Evolutionary conservation across 2,888 invertebrate genomes (phyloP).

Genomic region (Ophraella communa): DNA sequence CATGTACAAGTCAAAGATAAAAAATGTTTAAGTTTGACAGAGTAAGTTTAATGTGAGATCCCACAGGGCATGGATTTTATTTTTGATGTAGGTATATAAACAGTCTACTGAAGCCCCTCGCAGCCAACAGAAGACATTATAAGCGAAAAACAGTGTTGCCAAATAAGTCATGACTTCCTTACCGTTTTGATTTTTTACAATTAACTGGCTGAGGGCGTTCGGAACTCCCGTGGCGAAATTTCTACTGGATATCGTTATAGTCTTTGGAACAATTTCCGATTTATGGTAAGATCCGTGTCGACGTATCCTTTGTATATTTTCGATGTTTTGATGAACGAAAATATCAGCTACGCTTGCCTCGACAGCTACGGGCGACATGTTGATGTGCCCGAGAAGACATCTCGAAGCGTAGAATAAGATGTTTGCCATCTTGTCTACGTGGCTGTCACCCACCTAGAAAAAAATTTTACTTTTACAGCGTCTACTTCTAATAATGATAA

Average conservation of each 20-base stretch:
- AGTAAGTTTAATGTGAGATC: too few relatives aligned
- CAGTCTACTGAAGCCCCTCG: too few relatives aligned
- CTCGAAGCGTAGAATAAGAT: slow-evolving; percentile 55
- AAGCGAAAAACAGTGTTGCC: too few relatives aligned
- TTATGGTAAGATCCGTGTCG: slow-evolving; percentile 52
- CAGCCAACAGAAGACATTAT: too few relatives aligned
- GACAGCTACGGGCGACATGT: slow-evolving; percentile 59
- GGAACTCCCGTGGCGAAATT: slow-evolving; percentile 57
- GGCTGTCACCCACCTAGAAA: slow-evolving; percentile 38
- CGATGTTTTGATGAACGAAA: slow-evolving; percentile 55
- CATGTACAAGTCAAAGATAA: too few relatives aligned
- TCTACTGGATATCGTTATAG: slow-evolving; percentile 49
- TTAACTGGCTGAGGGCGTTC: slow-evolving; percentile 54
- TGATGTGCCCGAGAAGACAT: slow-evolving; percentile 61
- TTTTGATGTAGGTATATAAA: too few relatives aligned
- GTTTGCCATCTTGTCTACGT: slow-evolving; percentile 54
- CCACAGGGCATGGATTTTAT: too few relatives aligned
- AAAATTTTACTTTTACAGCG: too few relatives aligned
- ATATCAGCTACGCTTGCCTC: slow-evolving; percentile 57
- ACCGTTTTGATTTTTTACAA: slow-evolving; percentile 55
- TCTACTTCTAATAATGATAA: too few relatives aligned
- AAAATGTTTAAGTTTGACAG: too few relatives aligned
- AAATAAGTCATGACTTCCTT: slow-evolving; percentile 26
- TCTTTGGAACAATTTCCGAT: slow-evolving; percentile 52
- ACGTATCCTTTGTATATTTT: slow-evolving; percentile 52